These are phyloP conservation scores for Halesus radiatus DNA, from an alignment of 1,140 invertebrate species.

Conservation along the genomic window DNA sequence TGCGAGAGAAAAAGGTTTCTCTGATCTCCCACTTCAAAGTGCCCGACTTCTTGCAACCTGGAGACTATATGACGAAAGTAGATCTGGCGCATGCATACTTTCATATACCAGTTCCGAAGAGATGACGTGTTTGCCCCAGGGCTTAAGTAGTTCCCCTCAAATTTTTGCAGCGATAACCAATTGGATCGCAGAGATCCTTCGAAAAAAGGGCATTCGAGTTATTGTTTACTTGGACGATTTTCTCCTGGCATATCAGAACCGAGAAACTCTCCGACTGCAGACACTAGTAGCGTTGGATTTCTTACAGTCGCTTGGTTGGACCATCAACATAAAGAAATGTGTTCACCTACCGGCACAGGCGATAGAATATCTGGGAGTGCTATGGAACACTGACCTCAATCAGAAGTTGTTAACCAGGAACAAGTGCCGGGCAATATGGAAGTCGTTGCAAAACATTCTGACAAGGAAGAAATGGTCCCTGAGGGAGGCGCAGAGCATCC, in stretches of 20 bases:
- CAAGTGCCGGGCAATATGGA: not conserved
- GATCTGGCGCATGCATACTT: conserved; percentile 2
- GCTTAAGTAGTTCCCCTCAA: too few relatives aligned
- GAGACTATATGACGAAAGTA: too few relatives aligned
- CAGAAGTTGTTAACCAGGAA: not conserved
- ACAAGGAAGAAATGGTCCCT: too few relatives aligned
- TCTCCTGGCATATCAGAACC: conserved; percentile 48
- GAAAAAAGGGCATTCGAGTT: conserved; percentile 53
- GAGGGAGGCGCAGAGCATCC: too few relatives aligned
- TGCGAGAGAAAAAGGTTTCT: conserved; percentile 47
- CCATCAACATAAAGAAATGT: conserved; percentile 59
- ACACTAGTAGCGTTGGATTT: conserved; percentile 36
- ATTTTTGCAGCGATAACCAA: conserved; percentile 49
- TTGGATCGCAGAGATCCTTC: conserved; percentile 51
- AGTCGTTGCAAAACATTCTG: not conserved
- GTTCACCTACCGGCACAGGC: conserved; percentile 57
- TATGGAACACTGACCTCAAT: conserved; percentile 46
- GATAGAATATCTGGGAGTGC: conserved; percentile 60
- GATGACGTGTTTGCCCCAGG: conserved; percentile 34
- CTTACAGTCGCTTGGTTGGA: conserved; percentile 58
- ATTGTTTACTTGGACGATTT: too few relatives aligned
- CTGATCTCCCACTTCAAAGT: conserved; percentile 52
- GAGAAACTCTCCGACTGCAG: conserved; percentile 19
- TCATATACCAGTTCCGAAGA: not conserved
- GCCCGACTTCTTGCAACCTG: conserved; percentile 53